phyloP scores from a whole-genome alignment of 2,113 vertebrate species.

The Chloebia gouldiae region DNA sequence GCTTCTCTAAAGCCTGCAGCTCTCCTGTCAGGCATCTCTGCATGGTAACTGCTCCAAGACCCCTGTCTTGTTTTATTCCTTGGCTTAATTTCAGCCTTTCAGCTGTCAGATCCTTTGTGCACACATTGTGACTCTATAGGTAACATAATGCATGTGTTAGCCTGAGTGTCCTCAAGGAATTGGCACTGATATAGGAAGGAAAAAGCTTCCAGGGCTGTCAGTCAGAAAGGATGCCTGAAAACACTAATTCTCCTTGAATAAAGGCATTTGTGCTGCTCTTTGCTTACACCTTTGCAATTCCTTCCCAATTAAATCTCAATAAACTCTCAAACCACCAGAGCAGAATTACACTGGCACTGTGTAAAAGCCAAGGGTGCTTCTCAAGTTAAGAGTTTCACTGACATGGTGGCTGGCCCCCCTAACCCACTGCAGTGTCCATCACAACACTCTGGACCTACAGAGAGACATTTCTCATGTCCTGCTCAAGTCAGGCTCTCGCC shows the following conservation, averaged over 20 bases:
- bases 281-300: neutral
- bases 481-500: neutral
- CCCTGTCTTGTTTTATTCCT: neutral
- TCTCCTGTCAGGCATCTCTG: neutral
- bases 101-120: neutral
- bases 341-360: accelerated
- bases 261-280: neutral
- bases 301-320: neutral
- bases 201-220: neutral
- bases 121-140: neutral
- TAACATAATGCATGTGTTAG: neutral
- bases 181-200: neutral
- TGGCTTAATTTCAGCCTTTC: neutral
- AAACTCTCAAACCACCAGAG: neutral
- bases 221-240: neutral
- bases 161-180: neutral
- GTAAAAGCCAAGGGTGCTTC: neutral
- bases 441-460: neutral
- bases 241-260: neutral
- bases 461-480: neutral
- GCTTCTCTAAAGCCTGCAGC: neutral
- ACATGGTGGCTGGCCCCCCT: neutral
- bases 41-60: neutral
- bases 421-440: neutral
- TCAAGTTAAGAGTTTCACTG: neutral